Conservation (phyloP, 1,140 invertebrate genomes). For the Triops cancriformis region DNA sequence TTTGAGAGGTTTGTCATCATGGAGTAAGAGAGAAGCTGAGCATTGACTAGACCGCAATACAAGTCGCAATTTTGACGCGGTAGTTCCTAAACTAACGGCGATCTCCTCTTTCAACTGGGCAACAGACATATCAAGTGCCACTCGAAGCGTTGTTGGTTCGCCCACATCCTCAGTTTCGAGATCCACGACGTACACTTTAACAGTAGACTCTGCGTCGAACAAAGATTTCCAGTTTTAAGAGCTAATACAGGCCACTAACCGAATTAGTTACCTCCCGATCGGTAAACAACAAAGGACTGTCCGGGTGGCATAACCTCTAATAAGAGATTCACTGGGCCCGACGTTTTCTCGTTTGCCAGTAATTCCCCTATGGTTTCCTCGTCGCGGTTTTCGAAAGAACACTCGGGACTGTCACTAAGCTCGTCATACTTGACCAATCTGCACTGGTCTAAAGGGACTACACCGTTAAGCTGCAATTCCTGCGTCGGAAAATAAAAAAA, state of each 20-base stretch:
- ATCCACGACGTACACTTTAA: background rate
- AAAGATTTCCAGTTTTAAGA: too few relatives aligned
- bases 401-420: slow-evolving; percentile 55
- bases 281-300: slow-evolving; percentile 55
- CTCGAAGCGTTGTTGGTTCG: background rate
- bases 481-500: slow-evolving; percentile 33
- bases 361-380: slow-evolving; percentile 47
- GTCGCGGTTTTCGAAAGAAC: slow-evolving; percentile 55
- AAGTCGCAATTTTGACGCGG: background rate
- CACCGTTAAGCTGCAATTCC: slow-evolving; percentile 49
- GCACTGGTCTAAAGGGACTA: slow-evolving; percentile 54
- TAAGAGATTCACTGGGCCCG: slow-evolving; percentile 52
- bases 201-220: background rate
- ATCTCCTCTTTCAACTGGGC: background rate
- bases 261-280: slow-evolving; percentile 47
- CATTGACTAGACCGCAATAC: background rate
- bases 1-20: background rate
- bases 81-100: background rate
- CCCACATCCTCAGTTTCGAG: background rate
- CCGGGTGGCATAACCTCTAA: slow-evolving; percentile 58
- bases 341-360: slow-evolving; percentile 41
- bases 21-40: background rate
- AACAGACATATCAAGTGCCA: background rate
- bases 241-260: background rate
- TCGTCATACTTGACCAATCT: slow-evolving; percentile 65